Base-by-base conservation (phyloP, 2,113 vertebrate genomes). In the Baryphthengus martii region DNA sequence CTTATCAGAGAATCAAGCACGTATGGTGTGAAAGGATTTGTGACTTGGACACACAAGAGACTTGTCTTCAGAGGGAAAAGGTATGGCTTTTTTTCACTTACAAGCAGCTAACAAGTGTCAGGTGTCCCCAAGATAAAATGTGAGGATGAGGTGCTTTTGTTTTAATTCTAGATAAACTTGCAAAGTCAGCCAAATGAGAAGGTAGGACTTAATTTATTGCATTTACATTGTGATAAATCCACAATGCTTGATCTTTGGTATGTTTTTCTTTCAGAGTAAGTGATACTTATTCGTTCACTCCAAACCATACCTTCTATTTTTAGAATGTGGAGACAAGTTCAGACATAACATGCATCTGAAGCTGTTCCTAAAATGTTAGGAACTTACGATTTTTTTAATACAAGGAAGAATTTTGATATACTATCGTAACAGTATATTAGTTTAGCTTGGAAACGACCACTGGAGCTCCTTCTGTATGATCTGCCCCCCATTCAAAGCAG, bases 31-130 rank as follows among this genome's bases (percentile, higher is more conserved):
- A 95, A 96, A 85, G 83, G 84, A 81, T 81, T 90, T 89, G 58
- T 78, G 85, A 25, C n/a, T 67, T 78, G 73, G 21, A 40, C 44
- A 45, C 2, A 13, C 39, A 59, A 56, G 47, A 52, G 68, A 14
- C 86, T 95, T 97, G 90, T 87, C 86, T 90, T 77, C 56, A 56
- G 55, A 71, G 68, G 67, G 39, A 81, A 56, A 86, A 85, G 89
- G 76, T 85, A 93, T 44, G 76, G 7, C 33, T 52, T 71, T 91
- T 77, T 86, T 49, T n/a, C n/a, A 24, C 84, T 61, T 63, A 25
- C 26, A 47, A 56, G 29, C 53, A 78, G 65, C 72, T 90, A 67
- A 59, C 16, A 63, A 86, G 52, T 0, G 0, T 88, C 21, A 71
- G 8, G 78, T 90, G 70, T 71, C 76, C 73, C 45, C 55, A 28